A percentile compares a stretch with the other conserved stretches of the same genome.
Conservation (phyloP, 2,113 vertebrate genomes). For the Phylloscopus trochilus region DNA sequence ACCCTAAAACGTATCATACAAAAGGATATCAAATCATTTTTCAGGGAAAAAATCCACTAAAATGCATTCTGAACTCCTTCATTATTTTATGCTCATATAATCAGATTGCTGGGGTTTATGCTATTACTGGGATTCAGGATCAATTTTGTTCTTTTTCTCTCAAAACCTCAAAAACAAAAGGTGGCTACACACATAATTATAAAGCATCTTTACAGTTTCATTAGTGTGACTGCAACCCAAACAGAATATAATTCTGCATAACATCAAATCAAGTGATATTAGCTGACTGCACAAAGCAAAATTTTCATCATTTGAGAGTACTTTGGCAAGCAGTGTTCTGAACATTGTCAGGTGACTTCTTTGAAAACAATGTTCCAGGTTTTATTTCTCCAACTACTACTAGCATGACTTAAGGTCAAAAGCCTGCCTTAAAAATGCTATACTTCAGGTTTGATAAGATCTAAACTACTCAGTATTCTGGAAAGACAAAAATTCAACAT, state of each 20-base stretch:
- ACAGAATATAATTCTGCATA: not conserved
- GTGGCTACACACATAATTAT: not conserved
- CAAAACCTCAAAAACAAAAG: not conserved
- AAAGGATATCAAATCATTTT: not conserved
- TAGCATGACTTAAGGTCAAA: not conserved
- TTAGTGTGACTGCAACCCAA: not conserved
- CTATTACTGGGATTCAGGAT: not conserved
- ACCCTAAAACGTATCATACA: not conserved
- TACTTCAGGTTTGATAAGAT: conserved; percentile 14
- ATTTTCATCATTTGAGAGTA: not conserved
- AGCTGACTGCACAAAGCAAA: not conserved
- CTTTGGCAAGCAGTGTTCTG: not conserved
- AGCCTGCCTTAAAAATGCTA: not conserved
- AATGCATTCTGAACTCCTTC: not conserved
- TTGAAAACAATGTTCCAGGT: not conserved
- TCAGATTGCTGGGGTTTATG: not conserved
- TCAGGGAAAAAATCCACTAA: not conserved
- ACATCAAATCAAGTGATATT: not conserved
- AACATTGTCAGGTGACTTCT: not conserved
- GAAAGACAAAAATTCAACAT: not conserved
- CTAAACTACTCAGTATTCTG: not conserved
- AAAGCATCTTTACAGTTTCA: not conserved
- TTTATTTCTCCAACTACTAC: not conserved
- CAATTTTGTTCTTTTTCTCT: not conserved
- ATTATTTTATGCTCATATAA: not conserved